Percentiles rank a stretch among this genome's conserved stretches.
phyloP scores from a whole-genome alignment of 2,113 vertebrate genomes.

The Lathamus discolor region DNA sequence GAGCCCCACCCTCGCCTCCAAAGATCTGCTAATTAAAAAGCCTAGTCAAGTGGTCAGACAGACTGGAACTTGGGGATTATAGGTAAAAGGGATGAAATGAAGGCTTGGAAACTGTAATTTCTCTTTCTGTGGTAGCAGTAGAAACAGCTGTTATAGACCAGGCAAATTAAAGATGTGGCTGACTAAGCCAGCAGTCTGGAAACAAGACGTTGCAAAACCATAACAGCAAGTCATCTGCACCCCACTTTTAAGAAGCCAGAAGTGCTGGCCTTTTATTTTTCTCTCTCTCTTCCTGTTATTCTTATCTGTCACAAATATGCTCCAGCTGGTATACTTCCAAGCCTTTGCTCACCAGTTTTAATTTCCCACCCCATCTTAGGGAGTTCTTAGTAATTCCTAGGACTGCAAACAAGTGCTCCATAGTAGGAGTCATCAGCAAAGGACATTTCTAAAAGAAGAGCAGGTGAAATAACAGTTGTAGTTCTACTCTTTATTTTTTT shows the following conservation, averaged over 20 bases:
- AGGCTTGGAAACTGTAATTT: conserved; percentile 76
- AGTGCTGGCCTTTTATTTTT: conserved; percentile 17
- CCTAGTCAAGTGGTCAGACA: conserved; percentile 78
- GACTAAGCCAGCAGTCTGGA: background rate
- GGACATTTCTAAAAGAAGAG: conserved; percentile 8
- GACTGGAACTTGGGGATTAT: conserved; percentile 80
- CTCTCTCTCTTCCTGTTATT: conserved; percentile 17
- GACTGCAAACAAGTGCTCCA: conserved; percentile 64
- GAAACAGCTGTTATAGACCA: conserved; percentile 50
- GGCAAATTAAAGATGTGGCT: conserved; percentile 60
- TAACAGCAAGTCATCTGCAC: background rate
- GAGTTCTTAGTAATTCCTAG: conserved; percentile 63
- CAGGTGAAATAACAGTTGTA: conserved; percentile 68
- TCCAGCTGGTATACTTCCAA: conserved; percentile 40
- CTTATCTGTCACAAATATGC: conserved; percentile 41
- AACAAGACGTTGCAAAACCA: background rate
- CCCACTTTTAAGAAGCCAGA: conserved; percentile 37
- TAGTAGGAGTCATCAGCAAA: conserved; percentile 60
- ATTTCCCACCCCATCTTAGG: conserved; percentile 46
- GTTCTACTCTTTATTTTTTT: background rate
- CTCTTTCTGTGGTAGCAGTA: conserved; percentile 64
- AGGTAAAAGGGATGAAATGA: conserved; percentile 73
- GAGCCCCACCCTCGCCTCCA: conserved; percentile 3
- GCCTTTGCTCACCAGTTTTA: background rate
- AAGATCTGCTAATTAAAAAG: conserved; percentile 76